Conservation (phyloP, 2,888 invertebrate species). For the Tanaodytes sp. region DNA sequence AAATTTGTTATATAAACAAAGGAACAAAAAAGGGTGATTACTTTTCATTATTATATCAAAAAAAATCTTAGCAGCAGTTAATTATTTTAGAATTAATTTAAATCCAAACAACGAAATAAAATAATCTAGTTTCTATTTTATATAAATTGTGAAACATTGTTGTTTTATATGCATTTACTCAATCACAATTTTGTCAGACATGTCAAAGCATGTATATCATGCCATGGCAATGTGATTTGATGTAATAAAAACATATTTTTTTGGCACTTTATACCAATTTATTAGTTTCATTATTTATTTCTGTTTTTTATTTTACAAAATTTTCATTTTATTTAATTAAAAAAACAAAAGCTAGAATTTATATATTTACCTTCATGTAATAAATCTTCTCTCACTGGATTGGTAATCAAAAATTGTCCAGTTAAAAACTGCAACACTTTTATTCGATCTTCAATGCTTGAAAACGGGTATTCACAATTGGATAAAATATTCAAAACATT, state of each 20-base stretch:
- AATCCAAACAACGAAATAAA: too few relatives aligned
- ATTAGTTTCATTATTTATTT: too few relatives aligned
- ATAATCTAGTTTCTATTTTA: too few relatives aligned
- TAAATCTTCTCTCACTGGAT: constrained; percentile 93
- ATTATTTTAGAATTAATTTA: too few relatives aligned
- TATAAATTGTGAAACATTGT: too few relatives aligned
- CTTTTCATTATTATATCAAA: background rate
- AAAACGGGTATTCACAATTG: constrained; percentile 91
- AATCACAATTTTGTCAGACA: constrained; percentile 10
- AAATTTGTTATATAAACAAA: too few relatives aligned
- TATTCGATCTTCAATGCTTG: constrained; percentile 83
- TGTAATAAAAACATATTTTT: too few relatives aligned
- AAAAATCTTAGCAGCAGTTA: background rate
- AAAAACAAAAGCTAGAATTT: too few relatives aligned
- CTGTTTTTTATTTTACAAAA: too few relatives aligned
- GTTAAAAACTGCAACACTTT: constrained; percentile 91
- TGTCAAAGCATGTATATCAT: constrained; percentile 30
- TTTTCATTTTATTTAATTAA: background rate
- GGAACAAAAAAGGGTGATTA: background rate
- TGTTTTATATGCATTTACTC: too few relatives aligned
- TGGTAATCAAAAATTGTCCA: constrained; percentile 94
- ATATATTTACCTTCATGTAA: constrained; percentile 88
- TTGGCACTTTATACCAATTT: too few relatives aligned
- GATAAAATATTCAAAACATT: constrained; percentile 81
- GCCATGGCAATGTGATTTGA: constrained; percentile 11